Evolutionary conservation across 1,140 invertebrate species (phyloP), one percentile per base, ranked within the genome.

Genomic region (Amyelois transitella): DNA sequence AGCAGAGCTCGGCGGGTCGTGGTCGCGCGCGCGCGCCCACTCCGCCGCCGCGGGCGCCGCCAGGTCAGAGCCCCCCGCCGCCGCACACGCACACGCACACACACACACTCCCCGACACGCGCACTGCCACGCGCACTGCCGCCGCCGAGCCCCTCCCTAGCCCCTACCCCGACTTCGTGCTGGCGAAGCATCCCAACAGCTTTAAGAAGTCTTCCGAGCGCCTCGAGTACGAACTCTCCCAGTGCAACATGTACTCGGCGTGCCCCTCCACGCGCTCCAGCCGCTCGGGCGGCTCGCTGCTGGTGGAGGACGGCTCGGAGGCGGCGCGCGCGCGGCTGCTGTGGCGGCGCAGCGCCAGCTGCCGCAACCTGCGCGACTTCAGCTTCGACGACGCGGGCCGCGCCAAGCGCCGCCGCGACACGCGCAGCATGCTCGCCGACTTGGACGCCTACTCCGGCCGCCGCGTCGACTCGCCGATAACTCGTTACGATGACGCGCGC

Each of bases 341-440:
- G 12, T 75, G 77, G 69, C 88, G 94, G 52, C 93, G 94, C 68
- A 95, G 94, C 75, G 92, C 93, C 63, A 94, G 93, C 69, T 95
- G 94, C 86, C 91, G 93, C 74, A 94, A 95, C 66, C 88, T 94
- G 18, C 93, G 94, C 74, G 92, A 93, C 75, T 93, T 91, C 72
- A 92, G 91, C 74, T 93, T 93, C 73, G 92, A 93, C 62, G 91
- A 92, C 58, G 91, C 92, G 6, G 91, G 91, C 44, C 91, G 91
- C 72, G 88, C 91, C 61, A 90, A 90, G 69, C 86, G 88, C 52
- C 89, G 90, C 51, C 62, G 69, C 59, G 75, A 79, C 67, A 64
- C 76, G 51, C 73, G 75, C 55, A 71, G 68, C 25, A 60, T 74
- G 58, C 55, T 72, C 50, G 76, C 81, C 51, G 65, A 70, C 56